Conservation (phyloP, 53 echinoderm and acorn worm genomes). For the Henricia sp. region DNA sequence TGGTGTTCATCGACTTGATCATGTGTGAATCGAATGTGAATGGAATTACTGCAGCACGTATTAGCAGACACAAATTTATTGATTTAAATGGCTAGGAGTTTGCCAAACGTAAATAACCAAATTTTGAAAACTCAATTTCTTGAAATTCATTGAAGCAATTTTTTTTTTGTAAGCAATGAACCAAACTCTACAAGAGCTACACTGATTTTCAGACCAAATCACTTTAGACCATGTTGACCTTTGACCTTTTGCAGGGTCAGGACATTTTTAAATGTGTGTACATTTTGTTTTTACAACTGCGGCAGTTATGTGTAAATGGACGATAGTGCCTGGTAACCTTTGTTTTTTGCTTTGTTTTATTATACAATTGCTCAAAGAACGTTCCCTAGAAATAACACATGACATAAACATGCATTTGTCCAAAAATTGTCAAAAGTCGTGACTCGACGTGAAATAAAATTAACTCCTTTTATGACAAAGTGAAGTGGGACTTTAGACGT, state of each 20-base stretch:
- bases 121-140: too few species aligned
- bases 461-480: not conserved
- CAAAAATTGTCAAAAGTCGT: not conserved
- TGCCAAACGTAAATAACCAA: too few species aligned
- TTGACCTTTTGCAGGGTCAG: conserved; percentile 12
- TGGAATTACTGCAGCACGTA: too few species aligned
- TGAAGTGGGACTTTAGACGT: not conserved
- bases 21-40: too few species aligned
- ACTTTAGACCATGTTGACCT: conserved; percentile 30
- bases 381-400: not conserved
- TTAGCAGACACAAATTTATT: too few species aligned
- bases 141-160: not conserved
- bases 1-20: too few species aligned
- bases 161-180: not conserved
- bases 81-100: too few species aligned
- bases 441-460: not conserved
- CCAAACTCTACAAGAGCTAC: too few species aligned
- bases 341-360: conserved; percentile 54
- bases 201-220: conserved; percentile 52
- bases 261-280: conserved; percentile 52
- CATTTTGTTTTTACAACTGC: conserved; percentile 49
- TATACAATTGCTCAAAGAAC: conserved; percentile 41
- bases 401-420: not conserved
- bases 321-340: conserved; percentile 11
- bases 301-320: conserved; percentile 35